These are phyloP conservation scores for Crepidodera aurea DNA, from an alignment of 2,888 invertebrate genomes.

Conservation along the genomic window DNA sequence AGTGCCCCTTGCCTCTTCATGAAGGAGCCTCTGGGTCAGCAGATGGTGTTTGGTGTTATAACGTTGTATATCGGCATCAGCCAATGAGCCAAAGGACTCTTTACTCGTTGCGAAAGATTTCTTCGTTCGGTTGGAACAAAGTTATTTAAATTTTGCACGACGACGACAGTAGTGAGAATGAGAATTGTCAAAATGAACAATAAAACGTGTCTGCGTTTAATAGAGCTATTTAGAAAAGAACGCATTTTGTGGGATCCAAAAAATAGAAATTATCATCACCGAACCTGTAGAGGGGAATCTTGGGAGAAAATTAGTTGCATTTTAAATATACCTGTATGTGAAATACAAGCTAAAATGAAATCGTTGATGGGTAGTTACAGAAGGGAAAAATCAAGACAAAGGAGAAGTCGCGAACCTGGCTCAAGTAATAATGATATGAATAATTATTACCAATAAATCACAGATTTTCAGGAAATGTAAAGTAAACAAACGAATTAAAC, in stretches of 20 bases:
- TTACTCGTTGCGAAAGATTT: no score
- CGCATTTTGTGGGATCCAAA: not conserved
- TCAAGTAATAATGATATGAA: not conserved
- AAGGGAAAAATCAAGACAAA: not conserved
- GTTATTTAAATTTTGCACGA: no score
- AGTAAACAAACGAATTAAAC: no score
- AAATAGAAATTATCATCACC: not conserved
- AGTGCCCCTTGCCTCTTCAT: no score
- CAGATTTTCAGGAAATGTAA: no score
- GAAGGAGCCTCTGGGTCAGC: no score
- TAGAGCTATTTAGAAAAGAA: not conserved
- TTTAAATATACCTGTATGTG: not conserved
- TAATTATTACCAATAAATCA: no score
- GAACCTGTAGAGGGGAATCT: not conserved
- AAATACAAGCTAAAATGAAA: not conserved
- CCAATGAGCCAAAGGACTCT: no score
- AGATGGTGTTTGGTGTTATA: no score
- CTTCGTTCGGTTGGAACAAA: no score
- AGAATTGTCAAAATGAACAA: not conserved
- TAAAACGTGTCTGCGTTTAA: not conserved
- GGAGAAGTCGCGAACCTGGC: not conserved
- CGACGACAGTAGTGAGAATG: no score
- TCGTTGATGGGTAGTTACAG: not conserved
- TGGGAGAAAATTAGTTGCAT: not conserved
- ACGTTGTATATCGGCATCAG: no score